Conservation (phyloP, 2,888 invertebrate genomes). For the Diarsia brunnea region DNA sequence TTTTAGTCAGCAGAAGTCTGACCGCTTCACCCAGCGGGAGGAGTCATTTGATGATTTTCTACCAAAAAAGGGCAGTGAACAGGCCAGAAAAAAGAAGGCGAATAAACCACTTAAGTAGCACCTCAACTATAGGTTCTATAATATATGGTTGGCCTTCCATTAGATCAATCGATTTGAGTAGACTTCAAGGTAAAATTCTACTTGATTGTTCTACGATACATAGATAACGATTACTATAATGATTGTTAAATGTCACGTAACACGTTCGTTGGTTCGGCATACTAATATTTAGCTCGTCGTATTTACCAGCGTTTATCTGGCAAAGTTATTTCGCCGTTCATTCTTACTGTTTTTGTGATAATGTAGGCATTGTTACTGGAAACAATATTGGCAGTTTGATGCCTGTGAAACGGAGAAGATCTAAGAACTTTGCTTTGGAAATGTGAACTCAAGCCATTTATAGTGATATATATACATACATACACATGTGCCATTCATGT, state of each 20-base stretch:
- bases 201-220: constrained; percentile 53
- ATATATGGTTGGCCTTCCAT: constrained; percentile 15
- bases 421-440: neutral
- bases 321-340: constrained; percentile 56
- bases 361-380: constrained; percentile 38
- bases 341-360: constrained; percentile 40
- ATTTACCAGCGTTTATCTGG: constrained; percentile 41
- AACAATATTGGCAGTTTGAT: constrained; percentile 30
- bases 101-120: neutral
- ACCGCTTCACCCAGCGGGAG: no score
- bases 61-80: no score
- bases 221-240: constrained; percentile 49
- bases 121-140: neutral
- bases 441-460: no score
- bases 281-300: constrained; percentile 28
- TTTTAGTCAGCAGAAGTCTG: no score
- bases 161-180: constrained; percentile 23
- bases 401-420: constrained; percentile 9
- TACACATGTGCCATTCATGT: no score
- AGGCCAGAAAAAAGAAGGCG: neutral
- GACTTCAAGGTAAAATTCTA: constrained; percentile 46
- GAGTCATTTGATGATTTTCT: no score
- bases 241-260: constrained; percentile 62
- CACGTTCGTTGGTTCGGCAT: constrained; percentile 46
- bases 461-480: no score